Percentiles rank a stretch among this genome's conserved stretches.
These are phyloP conservation scores for Periphyllus acericola DNA, from an alignment of 2,888 invertebrate species.

Conservation along the genomic window DNA sequence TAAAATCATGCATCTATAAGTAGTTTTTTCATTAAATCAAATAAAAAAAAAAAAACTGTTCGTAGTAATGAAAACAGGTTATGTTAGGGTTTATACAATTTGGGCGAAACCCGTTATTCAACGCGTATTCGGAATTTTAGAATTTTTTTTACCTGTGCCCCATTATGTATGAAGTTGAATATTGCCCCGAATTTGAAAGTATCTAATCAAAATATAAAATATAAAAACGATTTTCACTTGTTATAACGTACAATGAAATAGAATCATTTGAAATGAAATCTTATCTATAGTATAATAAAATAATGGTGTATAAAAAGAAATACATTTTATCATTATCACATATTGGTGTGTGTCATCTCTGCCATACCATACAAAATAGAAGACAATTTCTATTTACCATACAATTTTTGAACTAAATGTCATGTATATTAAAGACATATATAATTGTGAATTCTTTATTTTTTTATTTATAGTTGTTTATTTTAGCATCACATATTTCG, in stretches of 20 bases:
- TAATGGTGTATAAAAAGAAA: constrained; percentile 28
- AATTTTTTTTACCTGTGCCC: neutral
- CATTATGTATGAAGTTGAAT: neutral
- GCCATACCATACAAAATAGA: constrained; percentile 7
- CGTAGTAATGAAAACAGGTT: neutral
- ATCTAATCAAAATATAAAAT: constrained; percentile 28
- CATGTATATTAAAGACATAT: neutral
- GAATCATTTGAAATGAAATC: constrained; percentile 21
- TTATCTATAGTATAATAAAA: neutral
- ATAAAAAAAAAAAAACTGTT: no score
- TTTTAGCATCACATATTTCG: neutral
- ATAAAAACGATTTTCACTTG: constrained; percentile 13
- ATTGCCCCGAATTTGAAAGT: neutral
- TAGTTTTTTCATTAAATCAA: no score
- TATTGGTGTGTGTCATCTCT: neutral
- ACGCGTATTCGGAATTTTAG: neutral
- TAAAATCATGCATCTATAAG: no score
- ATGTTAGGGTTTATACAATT: neutral
- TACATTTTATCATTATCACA: constrained; percentile 1
- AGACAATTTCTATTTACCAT: constrained; percentile 1
- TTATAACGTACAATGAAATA: constrained; percentile 33
- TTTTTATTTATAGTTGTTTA: neutral
- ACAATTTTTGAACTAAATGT: neutral
- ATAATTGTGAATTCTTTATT: neutral
- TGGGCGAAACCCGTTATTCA: neutral